These are phyloP conservation scores for Eretmochelys imbricata DNA, from an alignment of 2,113 vertebrate genomes.

Conservation along the genomic window DNA sequence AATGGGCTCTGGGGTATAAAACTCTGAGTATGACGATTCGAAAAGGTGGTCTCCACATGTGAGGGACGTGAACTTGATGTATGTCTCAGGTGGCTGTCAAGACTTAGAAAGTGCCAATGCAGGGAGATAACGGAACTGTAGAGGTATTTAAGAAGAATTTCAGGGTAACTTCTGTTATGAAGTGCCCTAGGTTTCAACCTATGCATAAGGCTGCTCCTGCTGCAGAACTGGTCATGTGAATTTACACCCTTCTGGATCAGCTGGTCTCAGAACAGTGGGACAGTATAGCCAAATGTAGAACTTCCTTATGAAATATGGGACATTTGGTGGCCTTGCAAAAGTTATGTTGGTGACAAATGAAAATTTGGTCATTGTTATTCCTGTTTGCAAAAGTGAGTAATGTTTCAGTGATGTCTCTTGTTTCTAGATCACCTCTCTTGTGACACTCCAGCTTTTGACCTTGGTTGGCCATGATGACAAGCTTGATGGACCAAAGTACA, in stretches of 20 bases:
- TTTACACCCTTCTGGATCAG: not conserved
- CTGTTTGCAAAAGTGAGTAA: not conserved
- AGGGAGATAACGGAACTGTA: not conserved
- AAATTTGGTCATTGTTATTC: not conserved
- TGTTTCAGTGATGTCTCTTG: not conserved
- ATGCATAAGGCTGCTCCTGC: not conserved
- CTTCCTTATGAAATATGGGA: not conserved
- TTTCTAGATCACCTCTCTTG: conserved; percentile 92
- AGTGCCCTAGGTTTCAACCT: not conserved
- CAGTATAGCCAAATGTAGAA: not conserved
- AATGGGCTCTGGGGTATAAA: not conserved
- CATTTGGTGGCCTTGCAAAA: not conserved
- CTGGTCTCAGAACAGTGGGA: not conserved
- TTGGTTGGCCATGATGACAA: conserved; percentile 92
- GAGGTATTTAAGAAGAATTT: not conserved
- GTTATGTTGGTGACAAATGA: not conserved
- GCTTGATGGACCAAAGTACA: conserved; percentile 94
- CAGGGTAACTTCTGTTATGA: not conserved
- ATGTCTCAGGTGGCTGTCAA: not conserved
- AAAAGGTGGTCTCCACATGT: not conserved
- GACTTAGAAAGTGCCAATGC: not conserved
- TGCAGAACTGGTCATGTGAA: not conserved
- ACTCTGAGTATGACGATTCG: conserved; percentile 1
- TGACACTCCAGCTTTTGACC: conserved; percentile 92
- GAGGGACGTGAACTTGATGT: conserved; percentile 9